These are phyloP conservation scores for Pasiphila rectangulata DNA, from an alignment of 2,888 invertebrate genomes.

Conservation along the genomic window DNA sequence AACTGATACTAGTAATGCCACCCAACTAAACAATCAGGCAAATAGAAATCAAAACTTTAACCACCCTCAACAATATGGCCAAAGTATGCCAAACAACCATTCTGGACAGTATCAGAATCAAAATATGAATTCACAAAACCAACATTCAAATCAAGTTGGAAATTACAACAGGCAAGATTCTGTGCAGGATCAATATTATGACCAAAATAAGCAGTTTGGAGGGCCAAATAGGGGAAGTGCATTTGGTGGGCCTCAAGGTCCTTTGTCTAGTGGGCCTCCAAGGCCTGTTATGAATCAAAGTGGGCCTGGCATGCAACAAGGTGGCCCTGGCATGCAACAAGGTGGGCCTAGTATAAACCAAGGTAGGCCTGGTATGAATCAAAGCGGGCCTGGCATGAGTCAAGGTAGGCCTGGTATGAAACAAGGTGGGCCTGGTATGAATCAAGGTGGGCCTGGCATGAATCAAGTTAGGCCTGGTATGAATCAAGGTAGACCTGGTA, in stretches of 20 bases:
- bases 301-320: conserved; percentile 13
- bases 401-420: conserved; percentile 7
- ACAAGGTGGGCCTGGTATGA: conserved; percentile 33
- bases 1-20: conserved; percentile 10
- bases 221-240: conserved; percentile 19
- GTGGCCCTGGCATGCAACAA: conserved; percentile 10
- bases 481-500: conserved; percentile 33
- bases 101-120: conserved; percentile 40
- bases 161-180: conserved; percentile 37
- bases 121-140: conserved; percentile 36
- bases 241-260: not conserved
- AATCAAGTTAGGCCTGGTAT: conserved; percentile 8
- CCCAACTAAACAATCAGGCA: conserved; percentile 39
- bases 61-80: conserved; percentile 43
- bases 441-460: conserved; percentile 11
- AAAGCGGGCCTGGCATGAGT: conserved; percentile 8
- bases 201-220: conserved; percentile 43
- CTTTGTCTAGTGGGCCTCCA: not conserved
- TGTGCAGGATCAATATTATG: conserved; percentile 44
- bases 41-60: conserved; percentile 43
- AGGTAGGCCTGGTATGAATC: conserved; percentile 2
- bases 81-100: conserved; percentile 44
- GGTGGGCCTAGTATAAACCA: conserved; percentile 33
- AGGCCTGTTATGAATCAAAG: conserved; percentile 10
- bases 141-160: conserved; percentile 35